Conservation (phyloP, 2,113 vertebrate genomes). For the Naja naja region DNA sequence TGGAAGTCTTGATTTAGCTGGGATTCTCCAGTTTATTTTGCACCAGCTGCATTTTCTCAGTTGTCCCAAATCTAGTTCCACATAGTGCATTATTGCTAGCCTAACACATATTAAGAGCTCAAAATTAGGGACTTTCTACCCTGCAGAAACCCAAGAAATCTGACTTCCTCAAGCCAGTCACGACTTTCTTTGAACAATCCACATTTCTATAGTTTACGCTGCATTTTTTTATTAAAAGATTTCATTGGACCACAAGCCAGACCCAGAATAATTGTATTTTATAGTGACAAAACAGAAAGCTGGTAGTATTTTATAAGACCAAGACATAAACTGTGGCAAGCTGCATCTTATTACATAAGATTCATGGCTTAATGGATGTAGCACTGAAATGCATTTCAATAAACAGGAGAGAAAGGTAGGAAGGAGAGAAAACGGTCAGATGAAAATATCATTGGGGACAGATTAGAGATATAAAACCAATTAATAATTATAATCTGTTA, state of each 20-base stretch:
- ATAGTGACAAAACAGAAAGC: not conserved
- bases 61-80: not conserved
- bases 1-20: not conserved
- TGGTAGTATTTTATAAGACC: not conserved
- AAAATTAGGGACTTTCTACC: slow-evolving; percentile 6
- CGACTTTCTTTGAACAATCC: not conserved
- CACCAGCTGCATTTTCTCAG: not conserved
- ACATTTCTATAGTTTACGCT: not conserved
- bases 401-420: not conserved
- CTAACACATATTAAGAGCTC: not conserved
- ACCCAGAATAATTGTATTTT: slow-evolving; percentile 28
- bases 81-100: not conserved
- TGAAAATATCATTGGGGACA: not conserved
- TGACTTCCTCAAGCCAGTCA: not conserved
- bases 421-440: not conserved
- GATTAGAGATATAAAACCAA: not conserved
- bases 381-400: not conserved
- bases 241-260: not conserved
- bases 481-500: not conserved
- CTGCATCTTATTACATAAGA: not conserved
- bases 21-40: not conserved
- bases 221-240: not conserved
- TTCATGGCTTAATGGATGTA: not conserved
- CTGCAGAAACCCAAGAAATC: not conserved
- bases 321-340: not conserved